Base-by-base conservation (phyloP, 2,888 invertebrate species). In the Apantesis nais region DNA sequence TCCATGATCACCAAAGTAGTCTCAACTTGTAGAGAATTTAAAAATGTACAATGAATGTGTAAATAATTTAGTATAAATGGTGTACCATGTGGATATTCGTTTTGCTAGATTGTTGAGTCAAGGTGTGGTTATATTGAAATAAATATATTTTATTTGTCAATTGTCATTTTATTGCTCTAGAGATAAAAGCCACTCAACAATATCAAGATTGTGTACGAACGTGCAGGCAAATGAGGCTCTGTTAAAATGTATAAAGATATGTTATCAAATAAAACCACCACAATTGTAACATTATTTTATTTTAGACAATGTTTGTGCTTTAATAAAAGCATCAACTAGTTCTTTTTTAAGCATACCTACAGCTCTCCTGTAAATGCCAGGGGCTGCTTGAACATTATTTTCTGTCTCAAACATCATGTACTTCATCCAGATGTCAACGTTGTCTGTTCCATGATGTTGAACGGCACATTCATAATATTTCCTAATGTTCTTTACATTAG, bases 401-500 rank as follows among this genome's bases (percentile, higher is more conserved):
- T 96, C 94, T 73, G 95, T 95, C 93, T 97, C 97, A 89, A 97
- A 97, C 74, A 95, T 92, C 68, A 98, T 96, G 83, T 96, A 97
- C 81, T 97, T 96, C 78, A 97, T 93, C 98, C 98, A 98, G 25
- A 98, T 93, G 74, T 96, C 96, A 8, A 96, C 91, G 85, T 96
- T 95, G 7, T 92, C 93, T 79, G 93, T 93, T 0, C 98, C 98
- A 89, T 97, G 97, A 76, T 97, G 96, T 70, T 95, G 92, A 25
- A 96, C 94, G 48, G 96, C 95, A 77, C 96, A 95, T 85, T 97
- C 96, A 86, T 96, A 96, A 78, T 96, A 96, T 84, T 95, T 94
- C 67, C 96, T 95, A 78, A 96, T 94, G 72, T 90, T 88, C 76
- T 96, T 95, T 0, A 93, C 78, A 80, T 95, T 95, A 0, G 88